Percentiles rank a stretch among this genome's conserved stretches.
phyloP scores from a whole-genome alignment of 2,888 invertebrate species.

The Megastigmus dorsalis region DNA sequence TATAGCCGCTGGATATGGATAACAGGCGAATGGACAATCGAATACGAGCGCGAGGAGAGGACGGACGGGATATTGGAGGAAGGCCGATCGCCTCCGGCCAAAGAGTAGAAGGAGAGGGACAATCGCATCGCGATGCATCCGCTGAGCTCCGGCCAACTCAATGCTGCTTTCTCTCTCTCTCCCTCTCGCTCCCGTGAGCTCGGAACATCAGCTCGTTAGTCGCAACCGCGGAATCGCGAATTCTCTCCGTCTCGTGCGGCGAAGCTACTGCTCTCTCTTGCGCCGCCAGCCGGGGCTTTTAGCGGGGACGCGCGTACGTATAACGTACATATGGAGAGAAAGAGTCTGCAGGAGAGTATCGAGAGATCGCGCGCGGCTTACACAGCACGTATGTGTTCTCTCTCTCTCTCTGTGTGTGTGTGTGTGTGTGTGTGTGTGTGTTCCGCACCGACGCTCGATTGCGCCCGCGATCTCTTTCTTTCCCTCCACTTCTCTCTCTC shows the following conservation, averaged over 20 bases:
- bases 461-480: slow-evolving; percentile 44
- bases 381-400: too few relatives aligned
- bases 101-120: slow-evolving; percentile 11
- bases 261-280: too few relatives aligned
- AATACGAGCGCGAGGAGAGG: slow-evolving; percentile 23
- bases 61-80: slow-evolving; percentile 39
- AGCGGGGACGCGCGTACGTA: not conserved
- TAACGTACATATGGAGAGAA: not conserved
- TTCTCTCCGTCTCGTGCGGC: not conserved
- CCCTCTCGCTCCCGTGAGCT: slow-evolving; percentile 32
- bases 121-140: slow-evolving; percentile 37
- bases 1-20: slow-evolving; percentile 22
- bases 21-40: slow-evolving; percentile 54
- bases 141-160: not conserved
- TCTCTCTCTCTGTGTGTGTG: too few relatives aligned
- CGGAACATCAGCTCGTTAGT: slow-evolving; percentile 60
- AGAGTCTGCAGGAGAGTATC: too few relatives aligned
- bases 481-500: not conserved
- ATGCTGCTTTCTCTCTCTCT: slow-evolving; percentile 5
- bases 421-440: not conserved
- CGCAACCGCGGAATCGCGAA: slow-evolving; percentile 55
- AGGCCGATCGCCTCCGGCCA: not conserved
- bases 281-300: slow-evolving; percentile 6
- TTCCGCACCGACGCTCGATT: slow-evolving; percentile 37
- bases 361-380: too few relatives aligned